Evolutionary conservation across 1,140 invertebrate species (phyloP).

Genomic region (Physella acuta): DNA sequence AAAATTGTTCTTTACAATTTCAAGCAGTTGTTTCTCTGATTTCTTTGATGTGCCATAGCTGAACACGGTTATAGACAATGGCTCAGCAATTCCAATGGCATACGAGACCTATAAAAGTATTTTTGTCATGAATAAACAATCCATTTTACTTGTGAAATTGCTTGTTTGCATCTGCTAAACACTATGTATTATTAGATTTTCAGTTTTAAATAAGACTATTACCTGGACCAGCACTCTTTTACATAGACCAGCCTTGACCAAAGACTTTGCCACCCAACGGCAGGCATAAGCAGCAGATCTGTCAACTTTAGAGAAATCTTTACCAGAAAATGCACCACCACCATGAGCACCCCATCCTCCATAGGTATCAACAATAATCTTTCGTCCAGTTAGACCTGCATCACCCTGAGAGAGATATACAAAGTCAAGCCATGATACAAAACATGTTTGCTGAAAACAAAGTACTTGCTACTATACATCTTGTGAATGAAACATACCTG

Average conservation of each 20-base stretch:
- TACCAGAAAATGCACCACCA: constrained; percentile 91
- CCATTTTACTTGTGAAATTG: too few relatives aligned
- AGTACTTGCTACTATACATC: background rate
- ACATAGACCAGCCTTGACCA: constrained; percentile 85
- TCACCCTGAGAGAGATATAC: constrained; percentile 73
- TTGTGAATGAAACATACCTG: constrained; percentile 67
- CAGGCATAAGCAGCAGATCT: constrained; percentile 93
- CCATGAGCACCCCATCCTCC: constrained; percentile 97
- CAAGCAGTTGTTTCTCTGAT: constrained; percentile 82
- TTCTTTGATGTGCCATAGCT: constrained; percentile 92
- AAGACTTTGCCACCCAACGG: constrained; percentile 91
- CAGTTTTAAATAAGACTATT: background rate
- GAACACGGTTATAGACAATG: constrained; percentile 91
- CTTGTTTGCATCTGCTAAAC: too few relatives aligned
- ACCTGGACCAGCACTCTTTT: constrained; percentile 80
- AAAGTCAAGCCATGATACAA: background rate
- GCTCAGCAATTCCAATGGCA: constrained; percentile 91
- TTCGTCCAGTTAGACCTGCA: constrained; percentile 90
- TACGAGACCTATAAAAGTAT: constrained; percentile 82
- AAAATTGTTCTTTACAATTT: constrained; percentile 93
- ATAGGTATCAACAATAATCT: constrained; percentile 98
- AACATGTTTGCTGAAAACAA: background rate
- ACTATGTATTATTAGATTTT: background rate
- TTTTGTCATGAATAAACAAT: background rate
- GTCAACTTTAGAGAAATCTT: constrained; percentile 96